Conservation (phyloP, 2,888 invertebrate species). For the Diaperis boleti region DNA sequence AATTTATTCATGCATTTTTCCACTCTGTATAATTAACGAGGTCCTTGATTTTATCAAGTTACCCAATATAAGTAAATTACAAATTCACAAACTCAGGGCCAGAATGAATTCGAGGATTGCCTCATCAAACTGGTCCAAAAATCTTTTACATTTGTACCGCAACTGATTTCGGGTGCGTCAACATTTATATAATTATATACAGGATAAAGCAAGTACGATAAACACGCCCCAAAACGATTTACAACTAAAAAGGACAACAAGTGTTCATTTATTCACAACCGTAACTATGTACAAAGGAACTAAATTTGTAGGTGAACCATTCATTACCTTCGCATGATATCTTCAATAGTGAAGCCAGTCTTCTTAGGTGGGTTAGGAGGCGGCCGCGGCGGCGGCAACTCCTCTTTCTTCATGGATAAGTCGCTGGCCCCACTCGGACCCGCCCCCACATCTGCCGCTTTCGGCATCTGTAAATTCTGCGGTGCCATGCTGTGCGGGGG, state of each 20-base stretch:
- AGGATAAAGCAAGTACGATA: slow-evolving; percentile 1
- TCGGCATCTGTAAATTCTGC: slow-evolving; percentile 54
- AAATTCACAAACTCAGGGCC: slow-evolving; percentile 17
- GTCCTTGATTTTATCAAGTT: slow-evolving; percentile 16
- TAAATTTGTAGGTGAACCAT: neutral
- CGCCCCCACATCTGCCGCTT: slow-evolving; percentile 43
- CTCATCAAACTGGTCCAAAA: neutral
- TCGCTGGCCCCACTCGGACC: slow-evolving; percentile 60
- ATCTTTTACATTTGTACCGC: slow-evolving; percentile 32
- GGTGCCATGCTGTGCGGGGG: slow-evolving; percentile 49
- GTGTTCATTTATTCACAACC: slow-evolving; percentile 42
- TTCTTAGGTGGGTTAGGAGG: slow-evolving; percentile 74
- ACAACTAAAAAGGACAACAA: slow-evolving; percentile 24
- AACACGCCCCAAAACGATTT: slow-evolving; percentile 18
- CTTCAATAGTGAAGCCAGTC: slow-evolving; percentile 91
- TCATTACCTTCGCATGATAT: slow-evolving; percentile 82
- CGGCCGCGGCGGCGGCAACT: slow-evolving; percentile 67
- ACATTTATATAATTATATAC: slow-evolving; percentile 4
- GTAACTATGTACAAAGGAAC: slow-evolving; percentile 36
- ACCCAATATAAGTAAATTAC: slow-evolving; percentile 29
- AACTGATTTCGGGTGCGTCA: slow-evolving; percentile 27
- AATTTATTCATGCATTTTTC: neutral
- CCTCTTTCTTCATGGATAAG: slow-evolving; percentile 64
- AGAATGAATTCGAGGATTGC: neutral
- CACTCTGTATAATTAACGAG: neutral